phyloP scores from a whole-genome alignment of 2,888 invertebrate species.

The Dendrolimus pini region DNA sequence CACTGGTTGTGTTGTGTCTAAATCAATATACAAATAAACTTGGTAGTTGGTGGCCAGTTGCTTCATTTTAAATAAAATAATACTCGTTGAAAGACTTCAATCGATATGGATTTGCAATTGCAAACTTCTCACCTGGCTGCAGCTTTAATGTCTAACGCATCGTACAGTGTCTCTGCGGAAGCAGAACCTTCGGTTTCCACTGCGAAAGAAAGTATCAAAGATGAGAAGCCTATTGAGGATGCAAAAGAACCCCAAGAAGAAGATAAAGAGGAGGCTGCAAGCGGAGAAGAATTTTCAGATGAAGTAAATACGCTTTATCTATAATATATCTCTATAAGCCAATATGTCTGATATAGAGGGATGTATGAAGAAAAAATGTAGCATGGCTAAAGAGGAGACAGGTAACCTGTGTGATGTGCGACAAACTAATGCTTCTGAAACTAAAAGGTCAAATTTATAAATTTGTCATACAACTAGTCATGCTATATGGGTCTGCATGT shows the following conservation, averaged over 20 bases:
- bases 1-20: too few species aligned
- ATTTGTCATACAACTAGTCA: too few species aligned
- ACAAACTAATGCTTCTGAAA: too few species aligned
- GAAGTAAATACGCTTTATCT: constrained; percentile 46
- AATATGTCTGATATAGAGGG: background rate
- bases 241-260: constrained; percentile 48
- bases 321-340: background rate
- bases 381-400: too few species aligned
- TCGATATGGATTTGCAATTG: constrained; percentile 55
- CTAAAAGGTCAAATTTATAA: too few species aligned
- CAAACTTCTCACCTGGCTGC: constrained; percentile 71
- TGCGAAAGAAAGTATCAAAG: constrained; percentile 35
- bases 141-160: constrained; percentile 61
- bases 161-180: constrained; percentile 27
- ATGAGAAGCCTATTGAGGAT: constrained; percentile 37
- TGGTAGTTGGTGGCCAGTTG: too few species aligned
- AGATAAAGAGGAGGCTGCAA: constrained; percentile 62
- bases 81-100: background rate
- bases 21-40: too few species aligned
- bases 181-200: constrained; percentile 16
- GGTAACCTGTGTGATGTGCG: too few species aligned
- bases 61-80: too few species aligned
- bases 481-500: too few species aligned
- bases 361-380: too few species aligned
- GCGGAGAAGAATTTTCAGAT: constrained; percentile 67